phyloP scores from a whole-genome alignment of 2,888 invertebrate species.

The Pollenia amentaria region DNA sequence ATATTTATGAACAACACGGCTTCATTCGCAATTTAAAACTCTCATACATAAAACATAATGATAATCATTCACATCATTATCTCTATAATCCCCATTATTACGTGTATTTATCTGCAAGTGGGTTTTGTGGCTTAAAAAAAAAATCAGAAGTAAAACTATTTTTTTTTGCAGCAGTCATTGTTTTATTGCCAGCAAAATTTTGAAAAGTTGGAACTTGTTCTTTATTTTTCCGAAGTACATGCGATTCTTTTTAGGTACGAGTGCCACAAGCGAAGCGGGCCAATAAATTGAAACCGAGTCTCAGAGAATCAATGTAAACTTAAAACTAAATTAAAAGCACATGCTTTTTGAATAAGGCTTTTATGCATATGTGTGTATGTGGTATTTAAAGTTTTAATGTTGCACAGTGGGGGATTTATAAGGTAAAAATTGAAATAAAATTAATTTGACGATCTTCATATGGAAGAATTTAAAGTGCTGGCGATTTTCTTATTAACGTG shows the following conservation, averaged over 20 bases:
- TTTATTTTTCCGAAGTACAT: background rate
- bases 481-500: too few species aligned
- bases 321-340: slow-evolving; percentile 64
- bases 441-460: too few species aligned
- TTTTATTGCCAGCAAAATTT: background rate
- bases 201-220: slow-evolving; percentile 34
- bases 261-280: too few species aligned
- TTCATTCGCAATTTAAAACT: slow-evolving; percentile 35
- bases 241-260: too few species aligned
- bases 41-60: slow-evolving; percentile 25
- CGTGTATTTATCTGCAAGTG: background rate
- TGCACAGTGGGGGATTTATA: too few species aligned
- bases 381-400: too few species aligned
- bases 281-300: background rate
- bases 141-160: slow-evolving; percentile 7
- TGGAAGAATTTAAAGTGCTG: too few species aligned
- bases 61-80: slow-evolving; percentile 29
- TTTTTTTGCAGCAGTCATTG: background rate
- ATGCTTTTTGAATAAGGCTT: slow-evolving; percentile 50
- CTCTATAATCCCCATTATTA: slow-evolving; percentile 15
- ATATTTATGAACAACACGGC: background rate
- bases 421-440: too few species aligned
- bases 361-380: slow-evolving; percentile 64
- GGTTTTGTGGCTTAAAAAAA: background rate
- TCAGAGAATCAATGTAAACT: slow-evolving; percentile 8